These are phyloP conservation scores for Platycnemis pennipes DNA, from an alignment of 2,888 invertebrate species.

Conservation along the genomic window DNA sequence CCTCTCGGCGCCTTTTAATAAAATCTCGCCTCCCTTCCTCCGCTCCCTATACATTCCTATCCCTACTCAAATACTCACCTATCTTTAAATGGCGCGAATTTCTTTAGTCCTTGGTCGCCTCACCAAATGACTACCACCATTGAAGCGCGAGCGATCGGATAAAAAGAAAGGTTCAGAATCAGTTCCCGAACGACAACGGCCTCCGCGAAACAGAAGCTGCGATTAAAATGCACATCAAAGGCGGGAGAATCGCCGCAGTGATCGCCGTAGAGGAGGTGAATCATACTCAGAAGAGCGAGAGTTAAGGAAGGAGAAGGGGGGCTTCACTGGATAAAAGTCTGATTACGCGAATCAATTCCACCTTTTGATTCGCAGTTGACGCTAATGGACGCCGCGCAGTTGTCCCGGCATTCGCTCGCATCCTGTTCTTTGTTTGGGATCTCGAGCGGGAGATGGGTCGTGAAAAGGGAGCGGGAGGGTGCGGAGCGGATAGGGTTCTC, in stretches of 20 bases:
- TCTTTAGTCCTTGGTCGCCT: too few species aligned
- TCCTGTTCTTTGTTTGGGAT: constrained; percentile 12
- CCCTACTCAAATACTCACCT: too few species aligned
- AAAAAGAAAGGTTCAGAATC: neutral
- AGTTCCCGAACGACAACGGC: neutral
- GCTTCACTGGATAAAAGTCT: neutral
- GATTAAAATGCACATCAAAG: neutral
- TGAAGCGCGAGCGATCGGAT: too few species aligned
- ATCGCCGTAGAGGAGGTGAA: neutral
- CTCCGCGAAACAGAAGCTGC: neutral
- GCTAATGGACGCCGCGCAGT: constrained; percentile 32
- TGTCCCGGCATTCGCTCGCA: neutral
- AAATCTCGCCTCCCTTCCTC: too few species aligned
- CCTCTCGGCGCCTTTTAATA: too few species aligned
- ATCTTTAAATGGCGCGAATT: too few species aligned
- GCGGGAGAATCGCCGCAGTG: neutral
- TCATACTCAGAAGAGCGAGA: neutral
- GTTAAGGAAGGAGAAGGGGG: neutral
- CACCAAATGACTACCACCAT: too few species aligned
- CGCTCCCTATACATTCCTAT: too few species aligned
- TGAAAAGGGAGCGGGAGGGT: neutral
- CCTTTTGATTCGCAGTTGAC: constrained; percentile 25
- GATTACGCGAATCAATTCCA: constrained; percentile 19
- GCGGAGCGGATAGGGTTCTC: neutral
- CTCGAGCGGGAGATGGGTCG: neutral